phyloP scores from a whole-genome alignment of 2,888 invertebrate species.

The Rotaria macrura region DNA sequence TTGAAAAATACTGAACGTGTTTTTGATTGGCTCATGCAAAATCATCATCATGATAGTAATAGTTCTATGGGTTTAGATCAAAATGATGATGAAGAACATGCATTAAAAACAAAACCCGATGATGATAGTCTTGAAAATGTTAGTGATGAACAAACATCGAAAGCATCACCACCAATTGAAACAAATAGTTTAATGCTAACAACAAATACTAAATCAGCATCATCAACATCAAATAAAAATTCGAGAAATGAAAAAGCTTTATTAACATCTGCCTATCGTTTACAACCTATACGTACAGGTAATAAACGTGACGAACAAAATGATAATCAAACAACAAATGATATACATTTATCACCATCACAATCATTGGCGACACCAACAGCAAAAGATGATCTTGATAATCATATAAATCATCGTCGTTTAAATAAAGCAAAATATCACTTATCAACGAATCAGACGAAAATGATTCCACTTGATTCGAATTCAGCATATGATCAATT shows the following conservation, averaged over 20 bases:
- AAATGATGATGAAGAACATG: not conserved
- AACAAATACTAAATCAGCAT: not conserved
- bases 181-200: not conserved
- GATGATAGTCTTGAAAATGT: not conserved
- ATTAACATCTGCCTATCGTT: not conserved
- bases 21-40: constrained; percentile 16
- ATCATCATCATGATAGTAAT: not conserved
- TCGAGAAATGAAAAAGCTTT: not conserved
- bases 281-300: not conserved
- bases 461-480: not conserved
- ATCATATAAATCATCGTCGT: not conserved
- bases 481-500: not conserved
- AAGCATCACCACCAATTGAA: not conserved
- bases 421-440: not conserved
- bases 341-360: not conserved
- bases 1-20: constrained; percentile 4
- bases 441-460: not conserved
- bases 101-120: not conserved
- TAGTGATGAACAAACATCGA: not conserved
- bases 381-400: not conserved
- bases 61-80: not conserved
- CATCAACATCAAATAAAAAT: not conserved
- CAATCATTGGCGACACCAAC: not conserved
- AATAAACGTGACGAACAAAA: constrained; percentile 16
- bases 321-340: not conserved